Evolutionary conservation across 1,140 invertebrate genomes (phyloP).

Genomic region (Coptotermes formosanus): DNA sequence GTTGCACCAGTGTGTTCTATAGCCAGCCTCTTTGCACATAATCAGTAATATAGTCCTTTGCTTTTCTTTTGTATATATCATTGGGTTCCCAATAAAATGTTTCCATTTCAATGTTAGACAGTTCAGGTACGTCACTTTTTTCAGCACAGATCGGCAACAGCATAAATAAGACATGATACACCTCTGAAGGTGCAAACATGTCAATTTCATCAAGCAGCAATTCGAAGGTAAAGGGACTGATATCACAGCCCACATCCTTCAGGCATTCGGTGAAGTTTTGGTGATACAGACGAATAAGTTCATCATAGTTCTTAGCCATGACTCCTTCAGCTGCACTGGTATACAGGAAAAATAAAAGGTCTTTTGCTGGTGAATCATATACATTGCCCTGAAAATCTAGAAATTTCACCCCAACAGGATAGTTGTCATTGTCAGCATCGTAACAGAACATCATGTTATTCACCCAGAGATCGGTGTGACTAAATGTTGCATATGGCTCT

Average conservation of each 20-base stretch:
- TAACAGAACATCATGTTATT: constrained; percentile 35
- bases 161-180: neutral
- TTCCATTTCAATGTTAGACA: neutral
- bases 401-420: constrained; percentile 21
- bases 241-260: constrained; percentile 18
- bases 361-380: constrained; percentile 28
- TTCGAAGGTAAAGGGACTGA: neutral
- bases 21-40: constrained; percentile 16
- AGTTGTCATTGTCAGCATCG: neutral
- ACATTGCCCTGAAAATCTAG: constrained; percentile 29
- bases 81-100: neutral
- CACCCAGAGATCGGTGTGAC: constrained; percentile 32
- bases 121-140: neutral
- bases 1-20: neutral
- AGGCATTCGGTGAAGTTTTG: constrained; percentile 22
- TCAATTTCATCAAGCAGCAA: constrained; percentile 22
- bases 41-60: neutral
- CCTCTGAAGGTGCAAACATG: neutral
- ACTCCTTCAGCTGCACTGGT: constrained; percentile 24
- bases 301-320: constrained; percentile 5
- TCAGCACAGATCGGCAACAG: neutral
- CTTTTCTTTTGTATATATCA: neutral
- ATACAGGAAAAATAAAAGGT: constrained; percentile 29
- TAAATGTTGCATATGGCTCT: constrained; percentile 32
- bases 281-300: constrained; percentile 26